Evolutionary conservation across 2,113 vertebrate genomes (phyloP).

Genomic region (Heloderma charlesbogerti): DNA sequence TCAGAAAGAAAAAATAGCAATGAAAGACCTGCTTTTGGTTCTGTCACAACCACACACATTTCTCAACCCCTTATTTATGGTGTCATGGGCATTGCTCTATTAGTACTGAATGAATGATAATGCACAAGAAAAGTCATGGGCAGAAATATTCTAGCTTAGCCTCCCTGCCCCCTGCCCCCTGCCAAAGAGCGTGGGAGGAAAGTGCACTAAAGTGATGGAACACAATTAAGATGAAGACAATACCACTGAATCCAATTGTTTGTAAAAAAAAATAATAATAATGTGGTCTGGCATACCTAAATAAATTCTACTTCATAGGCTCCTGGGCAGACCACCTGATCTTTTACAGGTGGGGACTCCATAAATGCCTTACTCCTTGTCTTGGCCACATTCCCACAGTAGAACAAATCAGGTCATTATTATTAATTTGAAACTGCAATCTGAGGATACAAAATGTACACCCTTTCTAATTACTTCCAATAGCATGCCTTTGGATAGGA

Average conservation of each 20-base stretch:
- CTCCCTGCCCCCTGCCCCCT: background rate
- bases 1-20: background rate
- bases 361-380: background rate
- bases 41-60: background rate
- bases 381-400: background rate
- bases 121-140: background rate
- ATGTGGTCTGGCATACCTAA: background rate
- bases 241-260: background rate
- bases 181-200: background rate
- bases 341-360: background rate
- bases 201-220: background rate
- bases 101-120: background rate
- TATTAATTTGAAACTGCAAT: constrained; percentile 6
- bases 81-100: background rate
- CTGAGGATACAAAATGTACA: background rate
- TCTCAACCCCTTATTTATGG: background rate
- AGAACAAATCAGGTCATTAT: background rate
- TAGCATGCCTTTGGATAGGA: background rate
- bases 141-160: background rate
- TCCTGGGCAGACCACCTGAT: background rate
- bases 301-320: background rate
- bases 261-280: background rate
- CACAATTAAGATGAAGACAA: background rate
- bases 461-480: background rate
- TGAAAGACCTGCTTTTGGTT: background rate